These are phyloP conservation scores for Parapsyche elsis DNA, from an alignment of 1,140 invertebrate genomes.

Conservation along the genomic window DNA sequence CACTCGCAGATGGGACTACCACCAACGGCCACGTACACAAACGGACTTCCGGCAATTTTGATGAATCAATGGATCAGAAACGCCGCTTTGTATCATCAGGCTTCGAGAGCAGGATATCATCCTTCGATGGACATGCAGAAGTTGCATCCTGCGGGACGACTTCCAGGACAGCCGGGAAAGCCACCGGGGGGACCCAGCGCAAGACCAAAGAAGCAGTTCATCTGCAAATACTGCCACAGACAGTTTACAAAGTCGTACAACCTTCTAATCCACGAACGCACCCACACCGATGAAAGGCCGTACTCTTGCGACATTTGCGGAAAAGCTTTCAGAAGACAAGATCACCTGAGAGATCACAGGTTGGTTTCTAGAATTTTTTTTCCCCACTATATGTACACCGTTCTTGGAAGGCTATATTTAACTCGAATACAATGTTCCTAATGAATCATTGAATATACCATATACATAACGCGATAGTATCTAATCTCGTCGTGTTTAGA, in stretches of 20 bases:
- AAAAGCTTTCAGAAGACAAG: slow-evolving; percentile 94
- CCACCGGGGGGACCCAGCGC: slow-evolving; percentile 70
- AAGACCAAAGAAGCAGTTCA: slow-evolving; percentile 92
- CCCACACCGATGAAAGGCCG: slow-evolving; percentile 95
- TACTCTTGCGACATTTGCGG: slow-evolving; percentile 96
- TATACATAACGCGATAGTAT: too few species aligned
- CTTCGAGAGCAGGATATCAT: slow-evolving; percentile 62
- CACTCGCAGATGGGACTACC: slow-evolving; percentile 63
- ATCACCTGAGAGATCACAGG: slow-evolving; percentile 93
- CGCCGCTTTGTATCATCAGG: slow-evolving; percentile 73
- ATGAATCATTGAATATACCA: too few species aligned
- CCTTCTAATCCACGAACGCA: slow-evolving; percentile 92
- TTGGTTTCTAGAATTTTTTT: slow-evolving; percentile 59
- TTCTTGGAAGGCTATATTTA: neutral
- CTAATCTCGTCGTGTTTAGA: too few species aligned
- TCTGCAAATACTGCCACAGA: slow-evolving; percentile 93
- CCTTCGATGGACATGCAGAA: slow-evolving; percentile 64
- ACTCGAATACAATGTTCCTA: neutral
- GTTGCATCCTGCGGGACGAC: slow-evolving; percentile 61
- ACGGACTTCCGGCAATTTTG: slow-evolving; percentile 68
- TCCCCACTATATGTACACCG: neutral
- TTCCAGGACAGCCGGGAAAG: slow-evolving; percentile 68
- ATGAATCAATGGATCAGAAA: slow-evolving; percentile 80
- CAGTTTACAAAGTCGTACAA: slow-evolving; percentile 98
- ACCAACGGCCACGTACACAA: slow-evolving; percentile 63